Evolutionary conservation across 2,113 vertebrate species (phyloP).

Genomic region (Sorex fumeus): DNA sequence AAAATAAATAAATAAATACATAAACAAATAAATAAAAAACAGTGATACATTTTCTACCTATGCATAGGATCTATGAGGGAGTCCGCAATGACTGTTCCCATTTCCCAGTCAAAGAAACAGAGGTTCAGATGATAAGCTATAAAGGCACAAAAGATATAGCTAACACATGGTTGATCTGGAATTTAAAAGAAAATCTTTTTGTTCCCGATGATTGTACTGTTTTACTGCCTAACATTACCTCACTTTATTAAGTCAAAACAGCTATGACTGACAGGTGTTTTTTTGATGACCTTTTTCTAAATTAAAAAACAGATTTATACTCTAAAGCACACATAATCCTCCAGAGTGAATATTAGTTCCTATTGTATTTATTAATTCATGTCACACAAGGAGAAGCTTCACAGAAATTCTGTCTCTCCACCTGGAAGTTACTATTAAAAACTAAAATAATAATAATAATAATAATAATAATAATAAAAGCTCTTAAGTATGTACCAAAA

Average conservation of each 20-base stretch:
- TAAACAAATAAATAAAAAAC: no score
- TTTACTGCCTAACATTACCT: not conserved
- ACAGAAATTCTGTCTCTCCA: not conserved
- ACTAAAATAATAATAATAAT: no score
- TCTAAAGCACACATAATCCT: constrained; percentile 1
- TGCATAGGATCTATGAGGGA: no score
- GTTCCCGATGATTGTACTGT: not conserved
- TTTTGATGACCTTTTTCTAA: not conserved
- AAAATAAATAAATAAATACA: no score
- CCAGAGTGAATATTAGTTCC: not conserved
- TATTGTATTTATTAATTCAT: constrained; percentile 40
- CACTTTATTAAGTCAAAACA: not conserved
- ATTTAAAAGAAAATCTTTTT: constrained; percentile 10
- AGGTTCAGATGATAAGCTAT: not conserved
- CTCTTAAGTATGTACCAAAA: no score
- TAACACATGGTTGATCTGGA: not conserved
- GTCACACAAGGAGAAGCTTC: not conserved
- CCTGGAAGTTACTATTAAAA: not conserved
- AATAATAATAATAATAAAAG: no score
- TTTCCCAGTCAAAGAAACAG: constrained; percentile 4
- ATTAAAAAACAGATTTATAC: constrained; percentile 40
- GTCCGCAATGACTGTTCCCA: no score
- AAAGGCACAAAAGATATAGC: not conserved
- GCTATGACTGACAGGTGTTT: not conserved
- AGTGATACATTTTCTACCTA: no score